Percentiles rank a stretch among this genome's conserved stretches.
These are phyloP conservation scores for Pseudotriccus pelzelni DNA, from an alignment of 2,797 vertebrate genomes.

Conservation along the genomic window DNA sequence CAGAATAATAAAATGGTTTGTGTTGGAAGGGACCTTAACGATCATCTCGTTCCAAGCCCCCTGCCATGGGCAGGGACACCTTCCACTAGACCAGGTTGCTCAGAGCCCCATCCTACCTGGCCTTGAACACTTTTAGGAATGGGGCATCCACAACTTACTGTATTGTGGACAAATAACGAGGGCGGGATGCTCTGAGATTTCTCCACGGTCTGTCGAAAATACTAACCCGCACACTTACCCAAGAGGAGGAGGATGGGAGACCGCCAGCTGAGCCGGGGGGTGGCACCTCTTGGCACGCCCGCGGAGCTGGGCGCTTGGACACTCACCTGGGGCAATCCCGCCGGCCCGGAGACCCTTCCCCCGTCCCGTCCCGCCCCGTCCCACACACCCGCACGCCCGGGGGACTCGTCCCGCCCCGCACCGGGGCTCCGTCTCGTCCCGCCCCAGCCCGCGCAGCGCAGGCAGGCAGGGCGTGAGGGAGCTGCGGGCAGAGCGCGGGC, in stretches of 20 bases:
- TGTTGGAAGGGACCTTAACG: background rate
- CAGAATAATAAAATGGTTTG: background rate
- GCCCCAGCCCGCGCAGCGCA: background rate
- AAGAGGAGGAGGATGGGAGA: background rate
- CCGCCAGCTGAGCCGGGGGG: background rate
- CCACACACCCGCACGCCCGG: background rate
- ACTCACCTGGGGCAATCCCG: background rate
- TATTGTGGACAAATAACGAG: background rate
- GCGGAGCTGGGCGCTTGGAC: background rate
- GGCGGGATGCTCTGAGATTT: background rate
- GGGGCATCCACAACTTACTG: rapidly evolving
- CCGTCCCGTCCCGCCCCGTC: background rate
- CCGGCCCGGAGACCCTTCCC: background rate
- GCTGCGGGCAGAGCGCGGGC: background rate
- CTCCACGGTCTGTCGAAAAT: background rate
- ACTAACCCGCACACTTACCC: rapidly evolving
- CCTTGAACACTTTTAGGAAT: background rate
- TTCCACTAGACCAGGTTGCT: background rate
- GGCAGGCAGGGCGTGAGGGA: background rate
- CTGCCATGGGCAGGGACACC: too few relatives aligned
- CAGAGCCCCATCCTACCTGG: background rate
- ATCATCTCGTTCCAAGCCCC: background rate
- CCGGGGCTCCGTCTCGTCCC: background rate
- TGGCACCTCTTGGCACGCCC: rapidly evolving
- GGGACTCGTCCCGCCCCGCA: background rate